A percentile compares a stretch with the other conserved stretches of the same genome.
These are phyloP conservation scores for Vultur gryphus DNA, from an alignment of 2,797 vertebrate species.

Conservation along the genomic window DNA sequence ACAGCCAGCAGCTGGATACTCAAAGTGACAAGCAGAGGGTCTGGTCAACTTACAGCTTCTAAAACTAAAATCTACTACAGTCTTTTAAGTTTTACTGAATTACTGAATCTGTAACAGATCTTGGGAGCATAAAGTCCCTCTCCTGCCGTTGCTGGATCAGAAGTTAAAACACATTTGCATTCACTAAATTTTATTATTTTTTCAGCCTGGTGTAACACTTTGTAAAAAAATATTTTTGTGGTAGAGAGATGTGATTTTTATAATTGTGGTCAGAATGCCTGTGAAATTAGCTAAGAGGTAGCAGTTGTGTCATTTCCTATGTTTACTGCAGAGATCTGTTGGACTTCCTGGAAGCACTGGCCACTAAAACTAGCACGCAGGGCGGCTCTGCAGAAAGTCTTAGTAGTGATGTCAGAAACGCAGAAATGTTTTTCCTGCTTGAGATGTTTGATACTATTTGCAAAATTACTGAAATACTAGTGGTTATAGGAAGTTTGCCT, in stretches of 20 bases:
- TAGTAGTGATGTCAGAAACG: background rate
- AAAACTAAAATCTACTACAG: background rate
- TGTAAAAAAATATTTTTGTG: background rate
- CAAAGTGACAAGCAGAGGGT: background rate
- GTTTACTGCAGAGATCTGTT: background rate
- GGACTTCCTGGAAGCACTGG: background rate
- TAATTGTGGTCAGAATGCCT: background rate
- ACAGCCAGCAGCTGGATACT: background rate
- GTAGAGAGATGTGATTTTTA: background rate
- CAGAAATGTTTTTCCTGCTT: background rate
- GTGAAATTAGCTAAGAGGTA: background rate
- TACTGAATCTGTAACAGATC: fast-evolving
- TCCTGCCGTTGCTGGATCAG: background rate
- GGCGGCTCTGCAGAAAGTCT: background rate
- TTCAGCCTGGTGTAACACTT: background rate
- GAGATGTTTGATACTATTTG: background rate
- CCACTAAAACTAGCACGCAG: background rate
- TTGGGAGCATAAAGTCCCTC: background rate
- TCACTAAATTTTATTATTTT: background rate
- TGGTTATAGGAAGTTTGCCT: background rate
- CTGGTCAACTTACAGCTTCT: background rate
- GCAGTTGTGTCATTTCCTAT: background rate
- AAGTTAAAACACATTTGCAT: background rate
- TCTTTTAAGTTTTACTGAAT: background rate
- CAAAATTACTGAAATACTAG: background rate